Evolutionary conservation across 2,888 invertebrate species (phyloP), one percentile per base, ranked within the genome.

Genomic region (Sesia apiformis): DNA sequence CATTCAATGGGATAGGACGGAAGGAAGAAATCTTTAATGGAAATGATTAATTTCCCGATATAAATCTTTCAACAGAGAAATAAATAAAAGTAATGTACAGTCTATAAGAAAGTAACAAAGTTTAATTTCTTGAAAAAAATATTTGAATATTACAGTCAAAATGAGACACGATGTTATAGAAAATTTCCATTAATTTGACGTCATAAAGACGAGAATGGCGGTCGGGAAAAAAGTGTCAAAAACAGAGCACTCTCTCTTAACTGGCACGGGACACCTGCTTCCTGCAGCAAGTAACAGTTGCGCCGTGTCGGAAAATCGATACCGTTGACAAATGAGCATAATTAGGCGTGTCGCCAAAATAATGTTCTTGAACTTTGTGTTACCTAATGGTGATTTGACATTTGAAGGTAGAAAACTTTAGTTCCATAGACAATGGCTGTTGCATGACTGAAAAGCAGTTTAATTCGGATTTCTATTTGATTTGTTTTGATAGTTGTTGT

Each of bases 251-350:
- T 39, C 8, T 39, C 8, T 23, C 23, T 23, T 23, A 23, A 23
- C 23, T 23, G 23, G 23, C 23, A 23, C 39, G 49, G 54, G 58
- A 51, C 58, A 60, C 57, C 58, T 58, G 60, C 53, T 57, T 56
- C 56, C 57, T 55, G 49, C 54, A 54, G 46, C 52, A 39, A 53
- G 49, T 40, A 40, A 40, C 55, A 41, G 54, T 46, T 38, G 43
- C 38, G 55, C 50, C 54, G 52, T 54, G 51, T 7, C 52, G 51
- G 56, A 56, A 61, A 61, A 61, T 61, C 61, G 56, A 61, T 61
- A 58, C 54, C 43, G 55, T 53, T 58, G 61, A 62, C 60, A 62
- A 60, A 62, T 58, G 55, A 53, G 51, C 54, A 57, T 54, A 61
- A 60, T 60, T 58, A 60, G 56, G 55, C 56, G 49, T 42, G 54